phyloP scores from a whole-genome alignment of 1,140 invertebrate genomes.

The Drosophila equinoxialis region DNA sequence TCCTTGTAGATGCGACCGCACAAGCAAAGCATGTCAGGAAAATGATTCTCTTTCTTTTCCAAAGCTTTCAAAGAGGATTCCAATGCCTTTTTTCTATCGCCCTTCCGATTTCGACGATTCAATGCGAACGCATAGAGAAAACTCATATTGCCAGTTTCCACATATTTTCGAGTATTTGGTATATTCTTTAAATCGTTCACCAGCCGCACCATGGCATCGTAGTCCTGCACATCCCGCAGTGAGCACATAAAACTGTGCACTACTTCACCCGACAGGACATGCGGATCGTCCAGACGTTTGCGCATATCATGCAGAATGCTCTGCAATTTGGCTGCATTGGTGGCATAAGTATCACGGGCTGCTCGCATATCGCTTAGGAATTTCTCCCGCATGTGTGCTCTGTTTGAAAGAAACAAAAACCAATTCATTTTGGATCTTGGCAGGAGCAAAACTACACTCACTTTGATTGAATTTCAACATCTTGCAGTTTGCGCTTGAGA shows the following conservation, averaged over 20 bases:
- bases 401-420: constrained; percentile 81
- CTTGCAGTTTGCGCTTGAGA: constrained; percentile 93
- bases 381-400: constrained; percentile 98
- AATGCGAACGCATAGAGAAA: constrained; percentile 98
- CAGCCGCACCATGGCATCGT: constrained; percentile 98
- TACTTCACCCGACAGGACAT: constrained; percentile 97
- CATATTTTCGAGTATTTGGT: constrained; percentile 94
- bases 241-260: constrained; percentile 96
- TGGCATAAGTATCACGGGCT: constrained; percentile 93
- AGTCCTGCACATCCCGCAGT: constrained; percentile 96
- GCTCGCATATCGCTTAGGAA: constrained; percentile 97
- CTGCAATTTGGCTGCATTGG: constrained; percentile 89
- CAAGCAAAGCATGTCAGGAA: constrained; percentile 98
- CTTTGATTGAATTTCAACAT: constrained; percentile 97
- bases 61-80: constrained; percentile 95
- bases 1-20: constrained; percentile 99
- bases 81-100: constrained; percentile 97
- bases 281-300: constrained; percentile 97
- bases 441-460: constrained; percentile 78
- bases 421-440: neutral
- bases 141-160: constrained; percentile 94
- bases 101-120: constrained; percentile 96
- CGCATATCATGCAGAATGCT: constrained; percentile 95
- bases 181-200: constrained; percentile 98
- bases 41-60: constrained; percentile 95